phyloP scores from a whole-genome alignment of 2,888 invertebrate genomes.

The Drosophila macrospina region DNA sequence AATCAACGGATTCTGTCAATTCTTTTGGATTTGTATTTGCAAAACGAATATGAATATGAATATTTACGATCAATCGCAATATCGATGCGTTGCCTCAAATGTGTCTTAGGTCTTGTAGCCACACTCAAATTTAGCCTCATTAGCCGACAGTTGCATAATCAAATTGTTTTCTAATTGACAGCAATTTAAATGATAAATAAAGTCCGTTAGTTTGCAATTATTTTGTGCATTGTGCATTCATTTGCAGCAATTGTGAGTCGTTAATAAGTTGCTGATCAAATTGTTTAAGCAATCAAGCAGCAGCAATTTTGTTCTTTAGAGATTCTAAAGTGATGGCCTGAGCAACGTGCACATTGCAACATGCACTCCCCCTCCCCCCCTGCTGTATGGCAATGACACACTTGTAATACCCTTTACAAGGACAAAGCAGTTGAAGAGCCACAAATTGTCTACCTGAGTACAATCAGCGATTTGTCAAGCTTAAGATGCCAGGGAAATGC shows the following conservation, averaged over 20 bases:
- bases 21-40: constrained; percentile 20
- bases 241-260: too few species aligned
- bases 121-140: constrained; percentile 16
- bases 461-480: constrained; percentile 10
- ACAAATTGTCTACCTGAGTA: neutral
- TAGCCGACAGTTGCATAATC: neutral
- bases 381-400: neutral
- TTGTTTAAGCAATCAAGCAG: neutral
- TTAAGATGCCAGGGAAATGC: neutral
- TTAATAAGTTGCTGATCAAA: neutral
- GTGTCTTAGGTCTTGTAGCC: constrained; percentile 22
- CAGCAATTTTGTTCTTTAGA: neutral
- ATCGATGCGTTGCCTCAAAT: constrained; percentile 31
- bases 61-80: constrained; percentile 31
- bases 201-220: neutral
- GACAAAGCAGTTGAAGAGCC: neutral
- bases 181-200: constrained; percentile 17
- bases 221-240: neutral
- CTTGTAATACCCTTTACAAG: neutral
- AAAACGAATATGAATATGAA: constrained; percentile 29
- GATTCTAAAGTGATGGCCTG: neutral
- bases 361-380: too few species aligned
- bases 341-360: too few species aligned
- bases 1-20: constrained; percentile 12
- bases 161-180: neutral